phyloP scores from a whole-genome alignment of 2,113 vertebrate genomes.

The Chrysochloris asiatica region DNA sequence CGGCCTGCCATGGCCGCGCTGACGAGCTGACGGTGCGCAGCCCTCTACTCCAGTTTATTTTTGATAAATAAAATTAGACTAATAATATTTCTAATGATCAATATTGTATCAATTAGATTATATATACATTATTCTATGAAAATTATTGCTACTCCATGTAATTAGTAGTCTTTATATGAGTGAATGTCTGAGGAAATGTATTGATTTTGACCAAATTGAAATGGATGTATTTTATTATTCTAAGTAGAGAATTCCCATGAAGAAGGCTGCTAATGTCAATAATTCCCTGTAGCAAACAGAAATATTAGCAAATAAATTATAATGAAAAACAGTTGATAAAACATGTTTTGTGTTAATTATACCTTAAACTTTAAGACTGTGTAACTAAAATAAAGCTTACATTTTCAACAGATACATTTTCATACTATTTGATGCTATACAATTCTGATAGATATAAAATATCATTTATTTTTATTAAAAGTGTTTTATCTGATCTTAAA shows the following conservation, averaged over 20 bases:
- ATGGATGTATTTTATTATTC: background rate
- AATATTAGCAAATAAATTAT: background rate
- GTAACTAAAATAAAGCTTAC: conserved; percentile 27
- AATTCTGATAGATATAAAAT: conserved; percentile 8
- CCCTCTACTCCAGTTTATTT: no score
- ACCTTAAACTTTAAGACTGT: background rate
- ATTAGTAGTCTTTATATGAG: conserved; percentile 19
- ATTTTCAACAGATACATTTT: conserved; percentile 2
- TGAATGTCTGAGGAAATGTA: background rate
- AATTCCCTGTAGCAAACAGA: background rate
- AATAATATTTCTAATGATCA: no score
- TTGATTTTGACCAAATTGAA: background rate
- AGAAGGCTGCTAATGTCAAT: conserved; percentile 20
- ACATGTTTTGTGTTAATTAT: background rate
- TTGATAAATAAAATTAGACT: no score
- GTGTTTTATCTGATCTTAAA: conserved; percentile 23
- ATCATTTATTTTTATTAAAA: background rate
- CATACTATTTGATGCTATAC: background rate
- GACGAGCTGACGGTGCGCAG: no score
- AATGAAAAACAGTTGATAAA: background rate
- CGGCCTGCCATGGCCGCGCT: no score
- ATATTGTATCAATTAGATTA: no score
- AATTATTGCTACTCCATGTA: background rate
- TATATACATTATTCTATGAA: no score
- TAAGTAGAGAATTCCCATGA: background rate